Base-by-base conservation (phyloP, 2,113 vertebrate species). In the Aptenodytes patagonicus region DNA sequence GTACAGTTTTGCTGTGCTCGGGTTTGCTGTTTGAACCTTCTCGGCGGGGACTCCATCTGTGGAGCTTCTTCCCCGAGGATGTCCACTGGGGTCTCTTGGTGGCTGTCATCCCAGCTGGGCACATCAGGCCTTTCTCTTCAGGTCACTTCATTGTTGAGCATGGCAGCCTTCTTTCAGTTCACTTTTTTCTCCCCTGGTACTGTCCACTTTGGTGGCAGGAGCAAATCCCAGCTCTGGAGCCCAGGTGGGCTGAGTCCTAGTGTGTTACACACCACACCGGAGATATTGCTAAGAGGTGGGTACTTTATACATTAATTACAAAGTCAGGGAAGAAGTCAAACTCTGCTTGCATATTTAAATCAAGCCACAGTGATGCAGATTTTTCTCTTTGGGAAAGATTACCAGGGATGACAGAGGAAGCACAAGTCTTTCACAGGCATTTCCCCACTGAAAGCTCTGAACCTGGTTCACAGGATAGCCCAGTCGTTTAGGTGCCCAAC, bases 21-120 rank as follows among this genome's bases (percentile, higher is more conserved):
- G 71, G 38, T 91, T 96, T 96, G 80, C 96, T 86, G 87, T 97
- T 96, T 96, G 91, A 97, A 97, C 95, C 62, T 94, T 89, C 88
- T 83, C 77, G 22, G 68, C 2, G 0, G 95, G 90, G 87, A 97
- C 46, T 87, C 87, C 11, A 6, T 83, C 87, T 75, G 54, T 11
- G 55, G 83, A 90, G 71, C 51, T 81, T 66, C 83, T 92, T 94
- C 90, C 96, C 90, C 0, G 16, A 86, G 95, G 95, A 88, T 81
- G 89, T 93, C 92, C 90, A 46, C 66, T 72, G 89, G 68, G 88
- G 36, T 95, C 70, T 95, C 78, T 81, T 0, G 0, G 81, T 83
- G 90, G 32, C 88, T 93, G 70, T 46, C 73, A 85, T 47, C 75
- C 40, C 79, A 81, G 84, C 29, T 78, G 90, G 93, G 71, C 29